Percentiles rank a stretch among this genome's conserved stretches.
phyloP scores from a whole-genome alignment of 2,888 invertebrate species.

The Amphipoea lucens region DNA sequence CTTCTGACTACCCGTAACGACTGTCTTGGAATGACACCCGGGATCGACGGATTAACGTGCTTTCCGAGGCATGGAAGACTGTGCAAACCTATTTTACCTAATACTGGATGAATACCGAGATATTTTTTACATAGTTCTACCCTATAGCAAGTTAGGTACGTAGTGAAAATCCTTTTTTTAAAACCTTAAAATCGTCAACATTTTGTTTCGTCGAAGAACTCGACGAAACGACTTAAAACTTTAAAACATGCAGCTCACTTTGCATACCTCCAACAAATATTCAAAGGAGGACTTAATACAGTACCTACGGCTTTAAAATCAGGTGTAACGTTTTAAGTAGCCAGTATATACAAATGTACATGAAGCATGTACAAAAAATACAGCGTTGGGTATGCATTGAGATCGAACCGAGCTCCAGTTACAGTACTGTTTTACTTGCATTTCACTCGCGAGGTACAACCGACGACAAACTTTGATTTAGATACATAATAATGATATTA shows the following conservation, averaged over 20 bases:
- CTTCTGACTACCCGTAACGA: neutral
- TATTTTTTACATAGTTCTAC: neutral
- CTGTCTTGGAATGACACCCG: neutral
- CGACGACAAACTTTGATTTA: constrained; percentile 39
- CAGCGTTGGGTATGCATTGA: constrained; percentile 61
- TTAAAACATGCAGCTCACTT: constrained; percentile 38
- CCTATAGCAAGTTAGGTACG: neutral
- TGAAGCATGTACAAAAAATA: constrained; percentile 61
- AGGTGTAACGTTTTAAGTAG: constrained; percentile 52
- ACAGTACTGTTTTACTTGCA: constrained; percentile 71
- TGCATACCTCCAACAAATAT: constrained; percentile 41
- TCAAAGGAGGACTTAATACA: constrained; percentile 38
- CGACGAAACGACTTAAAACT: constrained; percentile 29
- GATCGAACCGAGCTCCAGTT: constrained; percentile 68
- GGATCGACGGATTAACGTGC: neutral
- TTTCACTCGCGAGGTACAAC: constrained; percentile 66
- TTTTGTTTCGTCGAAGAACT: neutral
- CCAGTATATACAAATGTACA: constrained; percentile 22
- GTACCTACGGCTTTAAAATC: constrained; percentile 45
- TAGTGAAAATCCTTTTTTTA: neutral
- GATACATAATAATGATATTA: constrained; percentile 30
- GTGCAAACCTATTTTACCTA: neutral
- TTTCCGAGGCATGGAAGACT: neutral
- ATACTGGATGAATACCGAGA: neutral
- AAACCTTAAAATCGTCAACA: neutral